Evolutionary conservation across 2,888 invertebrate genomes (phyloP).

Genomic region (Stenichneumon culpator): DNA sequence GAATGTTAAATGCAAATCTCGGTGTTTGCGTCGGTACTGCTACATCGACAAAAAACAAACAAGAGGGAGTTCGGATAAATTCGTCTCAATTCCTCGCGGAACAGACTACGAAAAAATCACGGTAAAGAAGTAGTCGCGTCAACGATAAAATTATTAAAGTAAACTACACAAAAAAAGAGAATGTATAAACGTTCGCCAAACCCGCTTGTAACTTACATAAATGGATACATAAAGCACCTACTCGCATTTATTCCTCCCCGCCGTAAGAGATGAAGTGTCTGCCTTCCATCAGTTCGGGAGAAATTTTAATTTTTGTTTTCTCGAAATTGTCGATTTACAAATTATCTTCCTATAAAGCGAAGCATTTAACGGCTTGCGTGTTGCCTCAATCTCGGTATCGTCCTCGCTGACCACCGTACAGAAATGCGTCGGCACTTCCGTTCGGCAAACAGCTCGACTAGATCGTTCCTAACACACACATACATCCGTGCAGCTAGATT

Average conservation of each 20-base stretch:
- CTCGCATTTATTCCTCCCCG: no score
- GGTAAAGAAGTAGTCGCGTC: no score
- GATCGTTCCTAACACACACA: conserved; percentile 11
- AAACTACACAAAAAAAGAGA: background rate
- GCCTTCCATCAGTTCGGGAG: no score
- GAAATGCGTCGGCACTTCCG: conserved; percentile 31
- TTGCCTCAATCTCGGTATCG: background rate
- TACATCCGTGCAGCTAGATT: conserved; percentile 18
- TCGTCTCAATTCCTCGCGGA: background rate
- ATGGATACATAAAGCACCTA: no score
- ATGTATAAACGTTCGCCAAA: background rate
- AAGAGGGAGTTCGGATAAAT: background rate
- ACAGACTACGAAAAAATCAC: background rate
- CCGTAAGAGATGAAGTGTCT: no score
- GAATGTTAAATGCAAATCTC: background rate
- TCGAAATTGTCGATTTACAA: background rate
- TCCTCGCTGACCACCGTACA: conserved; percentile 6
- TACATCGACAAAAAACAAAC: background rate
- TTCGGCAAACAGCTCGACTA: conserved; percentile 52
- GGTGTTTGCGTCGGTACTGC: background rate
- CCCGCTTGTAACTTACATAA: no score
- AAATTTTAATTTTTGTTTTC: no score
- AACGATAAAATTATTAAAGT: no score
- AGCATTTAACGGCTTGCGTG: background rate
- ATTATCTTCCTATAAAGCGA: background rate